Conservation (phyloP, 2,797 vertebrate genomes). For the Enteromius fasciolatus region DNA sequence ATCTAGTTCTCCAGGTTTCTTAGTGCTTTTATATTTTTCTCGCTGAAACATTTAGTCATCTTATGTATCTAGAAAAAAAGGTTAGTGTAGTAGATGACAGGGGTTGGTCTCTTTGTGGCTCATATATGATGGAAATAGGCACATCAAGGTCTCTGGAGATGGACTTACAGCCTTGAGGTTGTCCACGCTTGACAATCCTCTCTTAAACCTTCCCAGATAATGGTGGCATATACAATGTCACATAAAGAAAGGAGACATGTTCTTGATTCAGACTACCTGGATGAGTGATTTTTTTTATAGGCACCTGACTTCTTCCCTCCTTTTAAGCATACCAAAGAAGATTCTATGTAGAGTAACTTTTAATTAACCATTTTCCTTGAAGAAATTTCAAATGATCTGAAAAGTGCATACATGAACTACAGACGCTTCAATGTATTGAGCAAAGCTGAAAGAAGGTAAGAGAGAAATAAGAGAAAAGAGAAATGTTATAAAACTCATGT, state of each 20-base stretch:
- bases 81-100: neutral
- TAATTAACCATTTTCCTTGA: neutral
- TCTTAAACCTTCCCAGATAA: neutral
- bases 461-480: neutral
- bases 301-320: neutral
- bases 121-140: constrained; percentile 12
- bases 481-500: constrained; percentile 1
- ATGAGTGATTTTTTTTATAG: neutral
- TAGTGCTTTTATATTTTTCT: neutral
- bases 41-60: neutral
- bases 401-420: neutral
- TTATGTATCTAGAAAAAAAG: constrained; percentile 11
- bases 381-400: neutral
- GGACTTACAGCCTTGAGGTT: constrained; percentile 28
- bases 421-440: neutral
- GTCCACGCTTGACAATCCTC: neutral
- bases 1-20: neutral
- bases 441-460: constrained; percentile 6
- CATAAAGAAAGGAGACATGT: neutral
- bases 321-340: constrained; percentile 14
- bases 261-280: constrained; percentile 8
- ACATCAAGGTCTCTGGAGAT: constrained; percentile 27
- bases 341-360: neutral
- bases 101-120: neutral
- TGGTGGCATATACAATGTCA: neutral